Base-by-base conservation (phyloP, 2,888 invertebrate genomes). In the Eubasilissa splendida region DNA sequence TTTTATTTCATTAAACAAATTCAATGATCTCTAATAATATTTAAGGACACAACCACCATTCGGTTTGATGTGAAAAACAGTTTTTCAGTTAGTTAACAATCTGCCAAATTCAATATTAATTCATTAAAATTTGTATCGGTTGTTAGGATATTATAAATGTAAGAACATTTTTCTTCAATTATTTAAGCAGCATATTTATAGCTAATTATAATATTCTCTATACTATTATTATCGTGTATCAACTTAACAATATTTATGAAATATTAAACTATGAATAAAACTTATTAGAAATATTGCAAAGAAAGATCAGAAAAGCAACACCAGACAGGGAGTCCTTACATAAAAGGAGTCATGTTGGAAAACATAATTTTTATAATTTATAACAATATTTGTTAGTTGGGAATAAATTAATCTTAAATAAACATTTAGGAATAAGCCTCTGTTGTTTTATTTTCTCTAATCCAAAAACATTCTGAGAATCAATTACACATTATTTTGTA, bases 241-340 rank as follows among this genome's bases (percentile, higher is more conserved):
- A 68, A 50, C 50, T 50, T 68, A 68, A 50, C 14, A n/a, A 68
- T 68, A 68, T 68, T 68, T 68, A 68, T 50, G 14, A 68, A 42
- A 68, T 68, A 68, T 68, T 50, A 68, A 14, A 68, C 33, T 50
- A 42, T 50, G 42, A 42, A 42, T 42, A 42, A 42, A 42, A 5
- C 42, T 42, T 7, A 58, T 58, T 58, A 58, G 11, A 58, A 11
- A 58, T 58, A n/a, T 58, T 8, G n/a, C 58, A 2, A 9, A 58
- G 58, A n/a, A 4, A 58, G n/a, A 58, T 58, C n/a, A 58, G 12
- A 58, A 4, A n/a, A 58, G 58, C 58, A 58, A 58, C 11, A 58
- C 4, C n/a, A 58, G 58, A 10, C n/a, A 9, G 58, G 58, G 58
- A n/a, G n/a, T 58, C 4, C 12, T 58, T 4, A 8, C 12, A 58